These are phyloP conservation scores for Erethizon dorsatum DNA, from an alignment of 2,797 vertebrate genomes.

Conservation along the genomic window DNA sequence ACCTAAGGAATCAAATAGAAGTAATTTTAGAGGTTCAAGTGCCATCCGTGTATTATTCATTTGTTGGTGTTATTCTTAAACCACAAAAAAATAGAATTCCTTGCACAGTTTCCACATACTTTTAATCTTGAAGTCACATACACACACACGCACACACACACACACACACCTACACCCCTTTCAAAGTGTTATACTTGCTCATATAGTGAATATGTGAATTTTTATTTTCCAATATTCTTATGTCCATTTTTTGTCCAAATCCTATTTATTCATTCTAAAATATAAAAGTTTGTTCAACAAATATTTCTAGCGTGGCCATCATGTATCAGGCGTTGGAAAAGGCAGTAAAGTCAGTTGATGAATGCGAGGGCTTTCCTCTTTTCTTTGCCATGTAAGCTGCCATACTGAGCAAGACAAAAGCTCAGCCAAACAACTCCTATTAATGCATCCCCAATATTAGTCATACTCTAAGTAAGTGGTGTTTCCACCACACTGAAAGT, in stretches of 20 bases:
- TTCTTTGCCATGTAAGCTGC: background rate
- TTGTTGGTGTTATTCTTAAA: conserved; percentile 24
- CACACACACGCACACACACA: background rate
- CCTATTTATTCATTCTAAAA: conserved; percentile 29
- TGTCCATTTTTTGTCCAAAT: background rate
- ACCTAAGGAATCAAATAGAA: background rate
- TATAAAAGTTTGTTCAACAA: background rate
- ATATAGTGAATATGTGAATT: background rate
- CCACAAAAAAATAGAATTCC: background rate
- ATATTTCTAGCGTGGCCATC: background rate
- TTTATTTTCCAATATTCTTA: background rate
- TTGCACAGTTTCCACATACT: background rate
- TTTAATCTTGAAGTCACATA: conserved; percentile 23
- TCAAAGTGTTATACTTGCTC: background rate
- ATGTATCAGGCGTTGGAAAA: background rate
- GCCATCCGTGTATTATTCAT: background rate
- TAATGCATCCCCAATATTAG: background rate
- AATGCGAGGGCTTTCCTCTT: background rate
- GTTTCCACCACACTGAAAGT: background rate
- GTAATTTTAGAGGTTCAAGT: background rate
- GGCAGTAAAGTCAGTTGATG: background rate
- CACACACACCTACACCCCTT: background rate
- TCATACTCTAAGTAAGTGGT: background rate
- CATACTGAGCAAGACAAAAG: background rate
- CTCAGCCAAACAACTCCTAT: background rate